Evolutionary conservation across 1,140 invertebrate genomes (phyloP), one percentile per base, ranked within the genome.

Genomic region (Lasioglossum baleicum): DNA sequence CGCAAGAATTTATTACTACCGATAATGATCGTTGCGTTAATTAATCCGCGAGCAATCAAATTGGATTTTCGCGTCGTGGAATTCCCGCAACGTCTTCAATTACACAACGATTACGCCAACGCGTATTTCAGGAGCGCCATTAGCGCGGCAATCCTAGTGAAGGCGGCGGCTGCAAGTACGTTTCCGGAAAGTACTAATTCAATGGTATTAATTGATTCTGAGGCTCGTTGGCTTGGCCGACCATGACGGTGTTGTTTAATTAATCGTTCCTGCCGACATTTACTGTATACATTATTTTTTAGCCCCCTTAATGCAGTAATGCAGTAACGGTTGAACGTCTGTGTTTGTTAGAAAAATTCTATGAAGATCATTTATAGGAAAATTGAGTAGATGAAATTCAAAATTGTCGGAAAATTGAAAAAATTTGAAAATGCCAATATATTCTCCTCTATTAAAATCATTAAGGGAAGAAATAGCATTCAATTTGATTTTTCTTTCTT

Each of bases 101-200:
- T 75, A 67, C 73, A 48, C 65, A 75, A 75, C 63, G 51, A 75
- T 75, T 67, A 75, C 63, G 73, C n/a, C 17, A 22, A n/a, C 7
- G 15, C 35, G 51, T 75, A 53, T 75, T 75, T 66, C 73, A 67
- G 26, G 10, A 5, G 8, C 73, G 61, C 63, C 35, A 75, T 67
- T 75, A 75, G 63, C 35, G 35, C 17, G 35, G 48, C 63, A 51
- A 75, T 75, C 63, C 63, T 17, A 48, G 20, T 53, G 17, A 60
- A 58, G 74, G n/a, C 51, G 13, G 51, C 48, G 44, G 56, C 26
- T 35, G 56, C 7, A 22, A 17, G 2, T 63, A 40, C 71, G 26
- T 63, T 65, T 31, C 61, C 51, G 40, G 60, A 75, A 65, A 48
- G 51, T 75, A 75, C 44, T 42, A 26, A 75, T 75, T 75, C 40